A percentile compares a stretch with the other conserved stretches of the same genome.
Conservation (phyloP, 1,140 invertebrate genomes). For the Drosophila aff. region DNA sequence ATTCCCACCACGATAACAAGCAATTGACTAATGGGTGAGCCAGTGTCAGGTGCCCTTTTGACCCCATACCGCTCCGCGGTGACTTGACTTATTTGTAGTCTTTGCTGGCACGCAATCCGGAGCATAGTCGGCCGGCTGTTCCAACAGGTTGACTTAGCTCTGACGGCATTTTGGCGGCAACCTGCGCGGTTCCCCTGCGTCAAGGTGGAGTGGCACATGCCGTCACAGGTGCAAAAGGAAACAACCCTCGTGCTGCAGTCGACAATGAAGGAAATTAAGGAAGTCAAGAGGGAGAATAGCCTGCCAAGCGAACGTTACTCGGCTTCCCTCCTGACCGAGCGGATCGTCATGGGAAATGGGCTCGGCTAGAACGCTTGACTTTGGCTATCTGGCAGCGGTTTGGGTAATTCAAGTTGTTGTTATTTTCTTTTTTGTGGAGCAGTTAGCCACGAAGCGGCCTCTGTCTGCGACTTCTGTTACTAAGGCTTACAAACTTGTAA, state of each 20-base stretch:
- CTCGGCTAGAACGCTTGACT: conserved; percentile 34
- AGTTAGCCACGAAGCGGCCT: conserved; percentile 58
- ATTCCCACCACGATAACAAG: conserved; percentile 12
- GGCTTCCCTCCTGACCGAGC: conserved; percentile 26
- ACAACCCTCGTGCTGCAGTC: conserved; percentile 53
- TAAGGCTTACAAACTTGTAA: conserved; percentile 53
- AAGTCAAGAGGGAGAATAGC: conserved; percentile 10
- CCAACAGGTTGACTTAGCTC: conserved; percentile 64
- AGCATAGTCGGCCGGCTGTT: conserved; percentile 35
- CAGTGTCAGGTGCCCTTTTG: conserved; percentile 27
- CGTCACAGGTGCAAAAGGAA: conserved; percentile 67
- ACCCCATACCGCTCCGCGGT: conserved; percentile 2
- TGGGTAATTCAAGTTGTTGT: conserved; percentile 29
- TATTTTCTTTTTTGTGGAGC: conserved; percentile 9
- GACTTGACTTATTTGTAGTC: conserved; percentile 17
- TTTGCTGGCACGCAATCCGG: conserved; percentile 52
- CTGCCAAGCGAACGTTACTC: conserved; percentile 45
- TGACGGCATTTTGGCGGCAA: conserved; percentile 70
- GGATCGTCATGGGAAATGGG: conserved; percentile 69
- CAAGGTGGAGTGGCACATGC: conserved; percentile 57
- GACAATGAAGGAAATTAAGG: background rate
- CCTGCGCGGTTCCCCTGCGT: conserved; percentile 9
- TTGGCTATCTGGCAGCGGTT: conserved; percentile 30
- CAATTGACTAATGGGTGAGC: conserved; percentile 26
- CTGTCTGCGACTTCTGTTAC: conserved; percentile 46